Conservation (phyloP, 2,888 invertebrate species). For the Azorinus chamasolen region DNA sequence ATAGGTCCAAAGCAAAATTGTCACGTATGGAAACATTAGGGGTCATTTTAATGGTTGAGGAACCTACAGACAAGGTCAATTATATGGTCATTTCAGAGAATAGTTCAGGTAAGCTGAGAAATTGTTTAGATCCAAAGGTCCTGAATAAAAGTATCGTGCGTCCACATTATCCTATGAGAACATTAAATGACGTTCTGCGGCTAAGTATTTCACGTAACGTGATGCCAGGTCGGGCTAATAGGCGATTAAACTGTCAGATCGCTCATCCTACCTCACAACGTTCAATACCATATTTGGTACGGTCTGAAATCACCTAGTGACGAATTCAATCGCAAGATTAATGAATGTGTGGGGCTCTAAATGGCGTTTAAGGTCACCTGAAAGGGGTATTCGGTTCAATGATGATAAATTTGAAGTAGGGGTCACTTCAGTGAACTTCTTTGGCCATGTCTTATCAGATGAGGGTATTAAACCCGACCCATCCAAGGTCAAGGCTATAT, state of each 20-base stretch:
- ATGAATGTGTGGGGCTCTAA: conserved; percentile 46
- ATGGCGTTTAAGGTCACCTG: conserved; percentile 26
- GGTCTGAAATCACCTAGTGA: conserved; percentile 49
- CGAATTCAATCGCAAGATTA: conserved; percentile 48
- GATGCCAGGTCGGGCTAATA: conserved; percentile 54
- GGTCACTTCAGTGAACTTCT: conserved; percentile 6
- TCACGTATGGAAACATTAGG: no score
- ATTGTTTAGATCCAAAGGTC: conserved; percentile 16
- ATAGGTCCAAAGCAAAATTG: no score
- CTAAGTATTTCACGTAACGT: conserved; percentile 48
- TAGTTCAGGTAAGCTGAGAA: conserved; percentile 5
- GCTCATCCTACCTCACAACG: conserved; percentile 37
- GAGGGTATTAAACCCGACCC: conserved; percentile 30
- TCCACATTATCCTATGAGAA: conserved; percentile 37
- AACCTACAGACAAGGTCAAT: conserved; percentile 25
- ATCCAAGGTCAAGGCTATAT: conserved; percentile 34
- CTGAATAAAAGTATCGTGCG: conserved; percentile 7
- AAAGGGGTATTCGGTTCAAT: conserved; percentile 38
- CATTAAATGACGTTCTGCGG: conserved; percentile 44
- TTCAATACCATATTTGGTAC: conserved; percentile 57
- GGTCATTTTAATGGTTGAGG: background rate
- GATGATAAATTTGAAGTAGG: conserved; percentile 34
- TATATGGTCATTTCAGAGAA: conserved; percentile 35
- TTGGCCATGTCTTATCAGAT: conserved; percentile 16
- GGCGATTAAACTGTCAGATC: conserved; percentile 24